Base-by-base conservation (phyloP, 2,113 vertebrate species). In the Tragelaphus imberbis region DNA sequence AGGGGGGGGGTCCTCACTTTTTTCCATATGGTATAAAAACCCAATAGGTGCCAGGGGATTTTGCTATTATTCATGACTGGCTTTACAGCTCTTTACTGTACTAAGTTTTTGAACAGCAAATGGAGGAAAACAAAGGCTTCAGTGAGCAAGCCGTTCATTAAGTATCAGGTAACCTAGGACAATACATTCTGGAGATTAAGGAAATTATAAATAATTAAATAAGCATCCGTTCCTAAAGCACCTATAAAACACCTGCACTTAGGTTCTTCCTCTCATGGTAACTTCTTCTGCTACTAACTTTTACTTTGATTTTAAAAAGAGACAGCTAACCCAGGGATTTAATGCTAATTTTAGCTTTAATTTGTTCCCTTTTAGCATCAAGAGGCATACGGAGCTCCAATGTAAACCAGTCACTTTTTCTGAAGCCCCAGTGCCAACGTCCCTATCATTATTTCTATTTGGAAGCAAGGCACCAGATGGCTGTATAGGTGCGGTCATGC, bases 131-230 rank as follows among this genome's bases (percentile, higher is more conserved):
- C 53, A 98, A 97, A 95, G 88, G 27, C 75, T 92, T 95, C 82
- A 53, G 82, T 49, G 84, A 98, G 88, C 56, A 97, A 93, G 84
- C 40, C 56, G 61, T 96, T 96, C 84, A 88, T 82, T 90, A 30
- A 4, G 40, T 88, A 94, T 87, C 82, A 96, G 33, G 27, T 96
- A 96, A 97, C 85, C 30, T 19, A 53, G 56, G 47, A 55, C 36
- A 94, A 94, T 44, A 92, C 17, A 63, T n/a, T 96, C 75, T 95
- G 91, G 84, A 97, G 86, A 97, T 92, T 91, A 96, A 98, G 88
- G 88, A 85, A 95, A 95, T 90, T 82, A 77, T 40, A 68, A 93
- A 95, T 44, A 97, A 94, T 79, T 94, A 95, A 97, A 56, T 30
- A 96, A 75, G 85, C 56, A 88, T 85, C 58, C 82, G 4, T 53